Percentiles rank a stretch among this genome's conserved stretches.
Evolutionary conservation across 2,797 vertebrate genomes (phyloP).

Genomic region (Muscicapa striata): DNA sequence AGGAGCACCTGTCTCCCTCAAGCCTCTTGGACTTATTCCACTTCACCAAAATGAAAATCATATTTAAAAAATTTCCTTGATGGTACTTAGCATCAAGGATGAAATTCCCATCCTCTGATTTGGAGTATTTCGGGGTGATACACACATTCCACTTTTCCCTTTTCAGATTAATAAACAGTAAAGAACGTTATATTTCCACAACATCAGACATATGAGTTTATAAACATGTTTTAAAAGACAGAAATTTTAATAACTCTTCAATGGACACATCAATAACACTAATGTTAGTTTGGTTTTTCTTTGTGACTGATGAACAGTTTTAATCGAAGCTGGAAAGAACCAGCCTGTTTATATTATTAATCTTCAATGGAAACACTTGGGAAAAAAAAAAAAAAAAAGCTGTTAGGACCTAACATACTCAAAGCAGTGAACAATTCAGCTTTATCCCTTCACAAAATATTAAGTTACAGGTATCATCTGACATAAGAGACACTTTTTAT

Average conservation of each 20-base stretch:
- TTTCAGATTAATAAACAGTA: not conserved
- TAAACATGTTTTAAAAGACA: not conserved
- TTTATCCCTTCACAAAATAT: not conserved
- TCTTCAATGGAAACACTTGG: not conserved
- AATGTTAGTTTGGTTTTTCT: not conserved
- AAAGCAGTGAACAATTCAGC: not conserved
- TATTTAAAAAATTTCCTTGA: not conserved
- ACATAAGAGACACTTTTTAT: not conserved
- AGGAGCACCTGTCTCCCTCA: not conserved
- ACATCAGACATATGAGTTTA: not conserved
- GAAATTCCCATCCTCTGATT: not conserved
- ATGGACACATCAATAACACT: not conserved
- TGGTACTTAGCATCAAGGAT: not conserved
- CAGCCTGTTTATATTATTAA: not conserved
- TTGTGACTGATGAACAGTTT: not conserved
- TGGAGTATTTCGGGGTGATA: not conserved
- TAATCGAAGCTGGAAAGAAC: not conserved
- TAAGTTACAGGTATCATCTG: not conserved
- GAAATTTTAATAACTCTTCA: not conserved
- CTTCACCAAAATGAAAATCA: not conserved
- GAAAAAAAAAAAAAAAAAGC: not conserved
- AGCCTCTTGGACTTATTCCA: not conserved
- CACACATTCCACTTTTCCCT: not conserved
- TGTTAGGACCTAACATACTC: not conserved
- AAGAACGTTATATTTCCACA: not conserved